A percentile compares a stretch with the other conserved stretches of the same genome.
phyloP scores from a whole-genome alignment of 2,888 invertebrate species.

The Halocaridina rubra region DNA sequence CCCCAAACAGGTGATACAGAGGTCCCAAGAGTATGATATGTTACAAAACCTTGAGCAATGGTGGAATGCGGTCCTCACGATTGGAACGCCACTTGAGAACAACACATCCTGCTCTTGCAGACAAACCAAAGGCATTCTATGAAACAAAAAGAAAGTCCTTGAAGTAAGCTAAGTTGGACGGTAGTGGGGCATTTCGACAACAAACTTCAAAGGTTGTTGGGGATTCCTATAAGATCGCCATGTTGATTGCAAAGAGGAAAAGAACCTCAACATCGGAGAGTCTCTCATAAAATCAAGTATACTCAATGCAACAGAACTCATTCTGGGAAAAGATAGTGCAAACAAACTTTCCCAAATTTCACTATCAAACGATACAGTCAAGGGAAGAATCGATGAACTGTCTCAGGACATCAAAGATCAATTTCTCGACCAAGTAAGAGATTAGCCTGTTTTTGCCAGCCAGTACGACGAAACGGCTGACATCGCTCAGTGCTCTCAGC shows the following conservation, averaged over 20 bases:
- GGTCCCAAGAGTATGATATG: no score
- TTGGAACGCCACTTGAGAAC: no score
- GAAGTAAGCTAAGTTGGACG: constrained; percentile 1
- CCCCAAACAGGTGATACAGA: no score
- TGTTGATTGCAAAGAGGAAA: neutral
- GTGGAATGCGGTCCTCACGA: no score
- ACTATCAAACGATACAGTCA: no score
- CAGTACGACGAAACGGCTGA: no score
- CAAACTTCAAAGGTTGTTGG: constrained; percentile 1
- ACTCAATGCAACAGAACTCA: neutral
- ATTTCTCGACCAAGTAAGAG: neutral
- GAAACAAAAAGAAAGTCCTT: neutral
- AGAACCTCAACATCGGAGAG: neutral
- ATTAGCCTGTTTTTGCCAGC: neutral
- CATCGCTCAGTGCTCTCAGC: neutral
- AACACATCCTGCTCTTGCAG: no score
- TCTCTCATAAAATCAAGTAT: neutral
- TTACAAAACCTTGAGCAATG: no score
- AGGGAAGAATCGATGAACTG: no score
- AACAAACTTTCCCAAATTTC: neutral
- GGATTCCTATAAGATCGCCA: neutral
- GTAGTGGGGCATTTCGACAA: neutral
- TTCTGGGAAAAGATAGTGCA: neutral
- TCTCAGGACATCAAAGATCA: neutral
- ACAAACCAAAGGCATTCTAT: no score